phyloP scores from a whole-genome alignment of 2,888 invertebrate species.

The Sicus ferrugineus region DNA sequence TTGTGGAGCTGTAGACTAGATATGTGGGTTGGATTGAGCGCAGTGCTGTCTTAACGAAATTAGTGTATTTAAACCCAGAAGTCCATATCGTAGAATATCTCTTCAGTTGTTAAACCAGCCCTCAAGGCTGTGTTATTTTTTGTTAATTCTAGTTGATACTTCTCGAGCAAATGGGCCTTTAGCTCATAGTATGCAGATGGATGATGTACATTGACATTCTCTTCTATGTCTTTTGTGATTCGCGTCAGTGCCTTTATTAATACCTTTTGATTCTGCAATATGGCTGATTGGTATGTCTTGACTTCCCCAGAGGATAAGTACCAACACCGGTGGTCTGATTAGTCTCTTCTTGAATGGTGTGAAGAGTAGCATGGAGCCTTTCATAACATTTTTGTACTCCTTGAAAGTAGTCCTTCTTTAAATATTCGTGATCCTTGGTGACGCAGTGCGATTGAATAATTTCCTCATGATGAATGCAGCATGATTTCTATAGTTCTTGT shows the following conservation, averaged over 20 bases:
- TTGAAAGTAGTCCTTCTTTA: no score
- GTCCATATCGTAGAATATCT: not conserved
- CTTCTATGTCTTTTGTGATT: no score
- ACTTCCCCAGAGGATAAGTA: no score
- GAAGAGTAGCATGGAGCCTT: not conserved
- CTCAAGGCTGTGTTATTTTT: not conserved
- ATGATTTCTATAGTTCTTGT: no score
- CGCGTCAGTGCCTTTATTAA: no score
- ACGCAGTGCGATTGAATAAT: no score
- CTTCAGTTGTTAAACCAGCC: no score
- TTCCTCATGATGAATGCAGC: no score
- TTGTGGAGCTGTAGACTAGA: not conserved
- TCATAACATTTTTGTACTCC: no score
- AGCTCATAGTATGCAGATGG: not conserved
- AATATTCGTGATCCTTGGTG: no score
- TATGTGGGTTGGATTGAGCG: not conserved
- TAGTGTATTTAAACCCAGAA: no score
- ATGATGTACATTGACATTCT: not conserved
- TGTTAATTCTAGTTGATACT: not conserved
- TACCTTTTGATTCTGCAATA: not conserved
- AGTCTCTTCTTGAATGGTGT: not conserved
- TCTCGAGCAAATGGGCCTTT: not conserved
- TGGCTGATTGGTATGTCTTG: not conserved
- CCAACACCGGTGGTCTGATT: no score
- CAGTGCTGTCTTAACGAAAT: not conserved